These are phyloP conservation scores for Xiphorhynchus elegans DNA, from an alignment of 2,113 vertebrate species.

Conservation along the genomic window DNA sequence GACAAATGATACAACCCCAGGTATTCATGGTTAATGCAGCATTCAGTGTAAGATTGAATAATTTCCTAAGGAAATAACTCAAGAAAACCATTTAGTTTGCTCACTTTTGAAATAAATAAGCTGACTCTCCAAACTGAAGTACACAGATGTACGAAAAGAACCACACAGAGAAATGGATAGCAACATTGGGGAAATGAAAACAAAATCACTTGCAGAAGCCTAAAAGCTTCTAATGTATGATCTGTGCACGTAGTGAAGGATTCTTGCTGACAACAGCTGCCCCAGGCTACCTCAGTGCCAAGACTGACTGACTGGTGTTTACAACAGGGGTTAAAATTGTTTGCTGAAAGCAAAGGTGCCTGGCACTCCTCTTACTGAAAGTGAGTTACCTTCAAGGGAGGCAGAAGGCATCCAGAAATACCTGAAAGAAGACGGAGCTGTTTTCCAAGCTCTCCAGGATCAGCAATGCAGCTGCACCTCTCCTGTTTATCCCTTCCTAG, in stretches of 20 bases:
- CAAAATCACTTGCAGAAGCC: not conserved
- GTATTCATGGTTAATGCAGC: not conserved
- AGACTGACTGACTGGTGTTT: not conserved
- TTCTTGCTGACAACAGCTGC: not conserved
- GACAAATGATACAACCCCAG: not conserved
- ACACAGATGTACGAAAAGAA: not conserved
- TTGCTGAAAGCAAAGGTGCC: not conserved
- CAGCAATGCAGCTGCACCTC: not conserved
- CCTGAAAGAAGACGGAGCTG: not conserved
- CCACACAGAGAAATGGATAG: not conserved
- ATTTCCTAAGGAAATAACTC: not conserved
- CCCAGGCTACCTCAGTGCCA: not conserved
- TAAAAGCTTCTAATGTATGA: not conserved
- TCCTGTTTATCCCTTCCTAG: not conserved
- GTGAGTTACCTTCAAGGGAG: not conserved
- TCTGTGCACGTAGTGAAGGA: not conserved
- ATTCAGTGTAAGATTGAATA: not conserved
- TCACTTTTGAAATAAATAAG: not conserved
- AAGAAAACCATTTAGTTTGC: not conserved
- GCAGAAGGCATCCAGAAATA: not conserved
- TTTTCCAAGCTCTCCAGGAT: not conserved
- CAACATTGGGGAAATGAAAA: slow-evolving; percentile 2
- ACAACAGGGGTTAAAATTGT: not conserved
- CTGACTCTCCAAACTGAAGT: not conserved
- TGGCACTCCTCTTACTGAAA: not conserved